These are phyloP conservation scores for Pedionomus torquatus DNA, from an alignment of 2,113 vertebrate species.

Conservation along the genomic window DNA sequence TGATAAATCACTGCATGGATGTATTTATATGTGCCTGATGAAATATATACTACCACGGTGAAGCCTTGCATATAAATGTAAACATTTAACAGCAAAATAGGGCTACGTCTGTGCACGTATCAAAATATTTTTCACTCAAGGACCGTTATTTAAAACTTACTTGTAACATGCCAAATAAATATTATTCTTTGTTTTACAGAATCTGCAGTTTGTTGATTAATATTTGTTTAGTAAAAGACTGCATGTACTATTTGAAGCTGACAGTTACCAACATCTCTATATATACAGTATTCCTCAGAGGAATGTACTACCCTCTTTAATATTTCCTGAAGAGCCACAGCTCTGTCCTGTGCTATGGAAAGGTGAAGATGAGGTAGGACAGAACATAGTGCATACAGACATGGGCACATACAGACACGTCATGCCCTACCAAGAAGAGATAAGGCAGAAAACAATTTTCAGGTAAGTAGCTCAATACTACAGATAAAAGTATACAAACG, in stretches of 20 bases:
- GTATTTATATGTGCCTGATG: conserved; percentile 6
- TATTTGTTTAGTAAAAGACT: not conserved
- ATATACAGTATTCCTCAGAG: not conserved
- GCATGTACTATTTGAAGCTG: not conserved
- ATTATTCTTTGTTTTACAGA: not conserved
- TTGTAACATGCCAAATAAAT: not conserved
- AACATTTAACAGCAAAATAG: conserved; percentile 33
- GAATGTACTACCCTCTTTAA: not conserved
- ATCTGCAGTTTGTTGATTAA: not conserved
- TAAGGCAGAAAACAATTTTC: not conserved
- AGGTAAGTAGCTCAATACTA: not conserved
- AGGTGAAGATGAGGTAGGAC: not conserved
- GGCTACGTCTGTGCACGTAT: not conserved
- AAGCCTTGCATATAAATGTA: not conserved
- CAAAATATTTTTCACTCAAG: not conserved
- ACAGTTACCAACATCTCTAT: not conserved
- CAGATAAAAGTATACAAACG: not conserved
- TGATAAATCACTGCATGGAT: conserved; percentile 12
- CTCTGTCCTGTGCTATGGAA: not conserved
- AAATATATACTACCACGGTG: not conserved
- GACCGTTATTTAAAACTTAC: not conserved
- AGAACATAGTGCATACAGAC: not conserved
- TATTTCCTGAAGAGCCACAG: not conserved
- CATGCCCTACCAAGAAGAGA: not conserved
- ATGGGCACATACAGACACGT: rapidly evolving